Evolutionary conservation across 2,113 vertebrate genomes (phyloP).

Genomic region (Ailurus styani): DNA sequence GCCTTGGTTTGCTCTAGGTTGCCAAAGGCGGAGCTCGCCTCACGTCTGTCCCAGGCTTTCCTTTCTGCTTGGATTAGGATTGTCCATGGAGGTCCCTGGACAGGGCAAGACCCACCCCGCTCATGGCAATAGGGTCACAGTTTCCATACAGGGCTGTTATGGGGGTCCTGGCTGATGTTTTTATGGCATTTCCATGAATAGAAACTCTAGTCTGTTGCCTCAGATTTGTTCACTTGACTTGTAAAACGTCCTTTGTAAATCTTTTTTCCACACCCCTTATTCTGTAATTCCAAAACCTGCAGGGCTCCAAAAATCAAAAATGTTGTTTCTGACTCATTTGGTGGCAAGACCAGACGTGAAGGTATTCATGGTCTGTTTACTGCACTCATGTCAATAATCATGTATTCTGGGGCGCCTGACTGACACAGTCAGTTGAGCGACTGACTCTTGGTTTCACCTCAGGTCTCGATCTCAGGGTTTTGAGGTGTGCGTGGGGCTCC

Average conservation of each 20-base stretch:
- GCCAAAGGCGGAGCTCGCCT: neutral
- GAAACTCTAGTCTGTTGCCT: neutral
- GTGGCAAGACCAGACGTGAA: neutral
- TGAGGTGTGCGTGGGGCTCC: neutral
- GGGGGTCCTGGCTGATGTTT: neutral
- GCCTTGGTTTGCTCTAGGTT: slow-evolving; percentile 19
- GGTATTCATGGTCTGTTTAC: neutral
- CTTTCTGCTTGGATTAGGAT: neutral
- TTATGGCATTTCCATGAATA: neutral
- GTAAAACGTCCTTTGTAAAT: neutral
- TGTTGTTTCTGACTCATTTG: neutral
- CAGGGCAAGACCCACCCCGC: neutral
- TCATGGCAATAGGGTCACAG: neutral
- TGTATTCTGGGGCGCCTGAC: neutral
- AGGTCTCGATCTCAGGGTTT: neutral
- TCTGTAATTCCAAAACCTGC: neutral
- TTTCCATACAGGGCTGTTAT: neutral
- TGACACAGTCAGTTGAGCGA: neutral
- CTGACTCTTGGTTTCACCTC: neutral
- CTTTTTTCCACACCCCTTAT: neutral
- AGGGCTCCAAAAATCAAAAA: neutral
- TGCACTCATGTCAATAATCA: neutral
- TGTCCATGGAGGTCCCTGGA: neutral
- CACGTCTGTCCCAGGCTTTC: neutral
- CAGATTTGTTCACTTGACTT: neutral